A percentile compares a stretch with the other conserved stretches of the same genome.
These are phyloP conservation scores for Xestia ashworthii DNA, from an alignment of 2,888 invertebrate species.

Conservation along the genomic window DNA sequence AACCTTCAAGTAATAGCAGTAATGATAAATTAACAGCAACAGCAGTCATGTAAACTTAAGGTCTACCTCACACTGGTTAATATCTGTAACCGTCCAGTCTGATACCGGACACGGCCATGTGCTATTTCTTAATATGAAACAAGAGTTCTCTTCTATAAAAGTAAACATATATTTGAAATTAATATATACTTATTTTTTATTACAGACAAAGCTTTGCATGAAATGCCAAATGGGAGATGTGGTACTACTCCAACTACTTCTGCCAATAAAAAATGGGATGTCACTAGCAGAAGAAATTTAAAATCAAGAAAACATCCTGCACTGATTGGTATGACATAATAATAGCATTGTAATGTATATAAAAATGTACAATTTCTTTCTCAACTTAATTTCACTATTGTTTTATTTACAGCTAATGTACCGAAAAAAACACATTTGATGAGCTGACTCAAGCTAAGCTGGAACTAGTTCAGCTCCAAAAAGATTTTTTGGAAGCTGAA, in stretches of 20 bases:
- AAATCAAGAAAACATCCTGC: slow-evolving; percentile 17
- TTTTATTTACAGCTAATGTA: neutral
- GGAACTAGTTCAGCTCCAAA: neutral
- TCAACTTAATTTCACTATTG: neutral
- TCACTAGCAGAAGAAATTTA: neutral
- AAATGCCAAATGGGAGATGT: neutral
- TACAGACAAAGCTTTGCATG: neutral
- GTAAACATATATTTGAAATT: too few species aligned
- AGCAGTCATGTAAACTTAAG: too few species aligned
- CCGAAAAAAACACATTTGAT: neutral
- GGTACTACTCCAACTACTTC: neutral
- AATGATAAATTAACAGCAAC: too few species aligned
- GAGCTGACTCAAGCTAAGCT: neutral
- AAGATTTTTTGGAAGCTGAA: neutral
- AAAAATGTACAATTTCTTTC: neutral
- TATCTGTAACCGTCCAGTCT: too few species aligned
- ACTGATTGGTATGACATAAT: slow-evolving; percentile 9
- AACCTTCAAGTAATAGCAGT: too few species aligned
- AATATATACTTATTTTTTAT: too few species aligned
- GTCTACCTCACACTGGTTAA: too few species aligned
- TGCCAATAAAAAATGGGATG: neutral
- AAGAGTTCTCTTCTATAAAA: too few species aligned
- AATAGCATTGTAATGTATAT: neutral
- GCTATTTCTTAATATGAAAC: neutral
- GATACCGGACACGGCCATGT: too few species aligned